phyloP scores from a whole-genome alignment of 2,113 vertebrate species.

The Clupea harengus region DNA sequence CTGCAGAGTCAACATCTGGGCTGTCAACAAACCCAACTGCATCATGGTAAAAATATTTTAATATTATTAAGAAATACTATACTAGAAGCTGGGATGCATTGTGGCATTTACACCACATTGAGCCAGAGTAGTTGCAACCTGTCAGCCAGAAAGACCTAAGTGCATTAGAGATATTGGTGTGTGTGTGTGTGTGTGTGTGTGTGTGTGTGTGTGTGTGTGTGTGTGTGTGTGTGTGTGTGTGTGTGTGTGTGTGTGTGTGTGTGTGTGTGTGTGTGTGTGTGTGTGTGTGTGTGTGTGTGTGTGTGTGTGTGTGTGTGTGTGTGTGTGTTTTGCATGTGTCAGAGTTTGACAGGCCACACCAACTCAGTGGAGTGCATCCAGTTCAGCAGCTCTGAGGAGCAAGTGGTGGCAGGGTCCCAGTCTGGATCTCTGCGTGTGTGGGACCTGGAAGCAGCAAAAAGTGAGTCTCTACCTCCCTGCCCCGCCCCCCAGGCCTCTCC shows the following conservation, averaged over 20 bases:
- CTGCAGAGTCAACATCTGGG: slow-evolving; percentile 93
- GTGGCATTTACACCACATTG: not conserved
- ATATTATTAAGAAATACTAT: not conserved
- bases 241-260: not conserved
- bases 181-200: not conserved
- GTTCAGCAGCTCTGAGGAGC: slow-evolving; percentile 85
- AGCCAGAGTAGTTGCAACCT: not conserved
- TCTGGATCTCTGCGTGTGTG: slow-evolving; percentile 92
- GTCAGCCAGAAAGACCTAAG: not conserved
- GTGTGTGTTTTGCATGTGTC: slow-evolving; percentile 27
- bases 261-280: not conserved
- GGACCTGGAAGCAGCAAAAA: slow-evolving; percentile 97
- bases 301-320: slow-evolving; percentile 17
- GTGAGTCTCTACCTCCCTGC: slow-evolving; percentile 65
- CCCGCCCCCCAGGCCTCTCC: not conserved
- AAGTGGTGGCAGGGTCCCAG: slow-evolving; percentile 90
- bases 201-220: not conserved
- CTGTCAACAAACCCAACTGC: slow-evolving; percentile 94
- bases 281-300: not conserved
- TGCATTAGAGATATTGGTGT: not conserved
- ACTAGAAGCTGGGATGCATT: not conserved
- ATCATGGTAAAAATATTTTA: slow-evolving; percentile 81
- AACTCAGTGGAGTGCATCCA: slow-evolving; percentile 88
- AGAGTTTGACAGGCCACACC: slow-evolving; percentile 92
- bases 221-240: not conserved